Evolutionary conservation across 2,888 invertebrate species (phyloP).

Genomic region (Ormyrus nitidulus): DNA sequence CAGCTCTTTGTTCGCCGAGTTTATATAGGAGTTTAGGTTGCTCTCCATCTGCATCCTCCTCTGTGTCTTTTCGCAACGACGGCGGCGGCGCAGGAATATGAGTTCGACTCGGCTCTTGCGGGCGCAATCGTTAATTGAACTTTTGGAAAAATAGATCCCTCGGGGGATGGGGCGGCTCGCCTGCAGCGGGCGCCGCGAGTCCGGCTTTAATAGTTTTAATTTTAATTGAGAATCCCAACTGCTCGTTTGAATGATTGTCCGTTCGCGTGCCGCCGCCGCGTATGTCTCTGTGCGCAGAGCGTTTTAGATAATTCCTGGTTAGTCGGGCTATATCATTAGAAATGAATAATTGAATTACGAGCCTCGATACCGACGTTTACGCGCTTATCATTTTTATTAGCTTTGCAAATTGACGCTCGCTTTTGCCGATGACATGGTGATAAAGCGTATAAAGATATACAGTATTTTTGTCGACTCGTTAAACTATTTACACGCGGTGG

Average conservation of each 20-base stretch:
- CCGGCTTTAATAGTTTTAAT: conserved; percentile 7
- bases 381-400: too few species aligned
- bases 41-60: too few species aligned
- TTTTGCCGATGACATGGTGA: too few species aligned
- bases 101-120: too few species aligned
- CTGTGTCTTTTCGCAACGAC: too few species aligned
- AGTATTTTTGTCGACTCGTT: too few species aligned
- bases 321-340: not conserved
- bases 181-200: not conserved
- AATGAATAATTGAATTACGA: not conserved
- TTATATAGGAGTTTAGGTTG: too few species aligned
- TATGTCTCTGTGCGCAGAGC: not conserved
- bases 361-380: not conserved
- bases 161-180: not conserved
- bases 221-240: conserved; percentile 15
- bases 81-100: too few species aligned
- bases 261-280: not conserved
- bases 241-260: conserved; percentile 2
- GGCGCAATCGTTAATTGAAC: not conserved
- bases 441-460: too few species aligned
- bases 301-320: not conserved
- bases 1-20: too few species aligned
- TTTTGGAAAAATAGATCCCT: not conserved
- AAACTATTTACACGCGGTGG: too few species aligned
- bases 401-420: too few species aligned